These are phyloP conservation scores for Cheilosia scutellata DNA, from an alignment of 2,888 invertebrate species.

Conservation along the genomic window DNA sequence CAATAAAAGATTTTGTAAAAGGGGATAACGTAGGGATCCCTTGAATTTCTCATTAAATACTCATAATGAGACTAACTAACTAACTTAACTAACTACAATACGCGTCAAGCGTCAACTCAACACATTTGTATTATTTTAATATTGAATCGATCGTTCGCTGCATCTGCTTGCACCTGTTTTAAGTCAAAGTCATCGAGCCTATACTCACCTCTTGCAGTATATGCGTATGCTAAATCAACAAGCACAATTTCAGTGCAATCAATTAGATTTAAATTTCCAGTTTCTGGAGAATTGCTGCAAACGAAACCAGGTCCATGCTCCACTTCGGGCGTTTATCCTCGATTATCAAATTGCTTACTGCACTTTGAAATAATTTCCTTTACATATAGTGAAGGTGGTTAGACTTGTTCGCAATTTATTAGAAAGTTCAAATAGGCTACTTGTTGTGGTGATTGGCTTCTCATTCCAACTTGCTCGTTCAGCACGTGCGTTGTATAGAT, in stretches of 20 bases:
- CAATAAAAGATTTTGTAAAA: too few relatives aligned
- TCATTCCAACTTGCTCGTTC: slow-evolving; percentile 17
- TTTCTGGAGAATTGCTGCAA: background rate
- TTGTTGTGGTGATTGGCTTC: slow-evolving; percentile 7
- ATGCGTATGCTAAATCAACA: too few relatives aligned
- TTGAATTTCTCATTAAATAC: too few relatives aligned
- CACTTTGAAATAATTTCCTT: slow-evolving; percentile 48
- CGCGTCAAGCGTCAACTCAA: too few relatives aligned
- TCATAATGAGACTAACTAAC: too few relatives aligned
- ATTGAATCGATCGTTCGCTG: too few relatives aligned
- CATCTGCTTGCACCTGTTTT: too few relatives aligned
- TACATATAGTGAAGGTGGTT: slow-evolving; percentile 61
- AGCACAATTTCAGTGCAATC: background rate
- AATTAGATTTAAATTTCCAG: slow-evolving; percentile 31
- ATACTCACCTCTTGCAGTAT: too few relatives aligned
- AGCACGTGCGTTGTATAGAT: slow-evolving; percentile 44
- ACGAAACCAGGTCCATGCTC: slow-evolving; percentile 64
- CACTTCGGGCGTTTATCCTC: slow-evolving; percentile 57
- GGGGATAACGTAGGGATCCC: too few relatives aligned
- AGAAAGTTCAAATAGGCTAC: slow-evolving; percentile 51
- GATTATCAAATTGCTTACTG: slow-evolving; percentile 68
- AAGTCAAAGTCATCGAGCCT: too few relatives aligned
- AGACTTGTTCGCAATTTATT: slow-evolving; percentile 55
- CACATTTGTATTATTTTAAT: too few relatives aligned
- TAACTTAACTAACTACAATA: too few relatives aligned